phyloP scores from a whole-genome alignment of 1,140 invertebrate genomes.

The Probaryconus sp. region DNA sequence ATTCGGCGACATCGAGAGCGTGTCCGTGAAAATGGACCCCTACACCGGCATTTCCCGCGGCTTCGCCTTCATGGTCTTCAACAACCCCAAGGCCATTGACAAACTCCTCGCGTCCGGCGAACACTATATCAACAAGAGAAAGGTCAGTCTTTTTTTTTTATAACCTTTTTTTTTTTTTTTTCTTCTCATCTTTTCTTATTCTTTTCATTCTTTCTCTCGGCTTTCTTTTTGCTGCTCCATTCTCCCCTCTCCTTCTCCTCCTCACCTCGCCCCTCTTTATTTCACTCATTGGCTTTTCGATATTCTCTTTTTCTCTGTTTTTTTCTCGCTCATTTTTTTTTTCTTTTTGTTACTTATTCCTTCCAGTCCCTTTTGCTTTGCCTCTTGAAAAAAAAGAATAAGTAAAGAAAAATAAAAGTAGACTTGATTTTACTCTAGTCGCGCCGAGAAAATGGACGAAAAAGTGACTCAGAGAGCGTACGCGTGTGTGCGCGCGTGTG shows the following conservation, averaged over 20 bases:
- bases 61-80: constrained; percentile 85
- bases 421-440: too few species aligned
- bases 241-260: not conserved
- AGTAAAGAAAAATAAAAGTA: too few species aligned
- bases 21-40: constrained; percentile 83
- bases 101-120: constrained; percentile 79
- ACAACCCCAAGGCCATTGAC: constrained; percentile 81
- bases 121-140: constrained; percentile 82
- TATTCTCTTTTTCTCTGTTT: constrained; percentile 32
- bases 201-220: not conserved
- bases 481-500: too few species aligned
- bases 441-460: too few species aligned
- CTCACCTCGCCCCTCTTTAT: not conserved
- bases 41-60: constrained; percentile 82
- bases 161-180: not conserved
- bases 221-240: not conserved
- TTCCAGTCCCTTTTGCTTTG: too few species aligned
- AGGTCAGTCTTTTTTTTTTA: constrained; percentile 67
- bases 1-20: constrained; percentile 82
- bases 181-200: not conserved
- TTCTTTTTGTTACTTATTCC: too few species aligned
- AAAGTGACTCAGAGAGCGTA: too few species aligned
- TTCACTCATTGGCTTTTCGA: not conserved
- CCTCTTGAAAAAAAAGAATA: too few species aligned
- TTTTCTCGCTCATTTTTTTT: constrained; percentile 47